Evolutionary conservation across 2,797 vertebrate species (phyloP).

Genomic region (Melanotaenia trifasciata): DNA sequence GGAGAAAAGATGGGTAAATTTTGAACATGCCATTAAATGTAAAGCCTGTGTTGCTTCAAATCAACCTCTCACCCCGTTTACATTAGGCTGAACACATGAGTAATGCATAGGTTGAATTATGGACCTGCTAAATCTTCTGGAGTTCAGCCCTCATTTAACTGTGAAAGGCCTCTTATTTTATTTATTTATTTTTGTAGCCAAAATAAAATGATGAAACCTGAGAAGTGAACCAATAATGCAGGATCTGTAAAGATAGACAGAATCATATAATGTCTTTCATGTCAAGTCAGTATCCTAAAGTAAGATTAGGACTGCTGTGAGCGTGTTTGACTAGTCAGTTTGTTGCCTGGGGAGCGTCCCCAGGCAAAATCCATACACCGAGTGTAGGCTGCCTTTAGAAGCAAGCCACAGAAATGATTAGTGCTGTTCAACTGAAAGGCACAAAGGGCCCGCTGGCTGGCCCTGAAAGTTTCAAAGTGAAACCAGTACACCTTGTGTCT

Average conservation of each 20-base stretch:
- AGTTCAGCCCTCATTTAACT: neutral
- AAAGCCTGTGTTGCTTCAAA: neutral
- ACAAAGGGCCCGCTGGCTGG: slow-evolving; percentile 74
- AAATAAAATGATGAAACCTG: slow-evolving; percentile 58
- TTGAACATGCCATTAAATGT: neutral
- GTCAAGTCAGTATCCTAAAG: slow-evolving; percentile 86
- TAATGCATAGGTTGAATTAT: slow-evolving; percentile 8
- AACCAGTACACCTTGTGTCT: slow-evolving; percentile 81
- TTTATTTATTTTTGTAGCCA: slow-evolving; percentile 7
- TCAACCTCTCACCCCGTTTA: neutral
- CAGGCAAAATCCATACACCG: slow-evolving; percentile 87
- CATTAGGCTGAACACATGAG: slow-evolving; percentile 25
- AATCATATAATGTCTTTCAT: slow-evolving; percentile 82
- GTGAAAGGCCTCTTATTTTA: slow-evolving; percentile 36
- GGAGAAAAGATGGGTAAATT: neutral
- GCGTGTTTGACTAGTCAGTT: slow-evolving; percentile 86
- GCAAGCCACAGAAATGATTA: slow-evolving; percentile 83
- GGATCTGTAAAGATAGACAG: slow-evolving; percentile 69
- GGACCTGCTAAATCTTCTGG: neutral
- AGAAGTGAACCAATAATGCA: slow-evolving; percentile 40
- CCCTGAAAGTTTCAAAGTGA: slow-evolving; percentile 81
- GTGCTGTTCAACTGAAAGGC: slow-evolving; percentile 79
- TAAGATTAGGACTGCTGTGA: slow-evolving; percentile 89
- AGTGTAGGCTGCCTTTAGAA: slow-evolving; percentile 83
- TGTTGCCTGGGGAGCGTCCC: slow-evolving; percentile 88